Conservation (phyloP, 2,797 vertebrate species). For the Lutjanus campechanus region DNA sequence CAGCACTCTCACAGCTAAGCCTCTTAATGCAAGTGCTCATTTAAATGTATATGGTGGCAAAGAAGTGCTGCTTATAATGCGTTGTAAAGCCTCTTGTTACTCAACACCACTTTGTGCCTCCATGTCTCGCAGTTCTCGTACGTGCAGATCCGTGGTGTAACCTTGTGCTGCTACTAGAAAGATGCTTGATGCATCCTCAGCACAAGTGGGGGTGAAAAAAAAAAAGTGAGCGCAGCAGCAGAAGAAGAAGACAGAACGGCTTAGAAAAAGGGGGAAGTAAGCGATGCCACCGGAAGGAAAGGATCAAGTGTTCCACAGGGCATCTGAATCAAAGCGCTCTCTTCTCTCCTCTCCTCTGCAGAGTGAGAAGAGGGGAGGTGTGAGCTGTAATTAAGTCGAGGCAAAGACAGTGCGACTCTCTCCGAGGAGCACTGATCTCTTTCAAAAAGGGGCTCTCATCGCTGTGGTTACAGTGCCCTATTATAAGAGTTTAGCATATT, state of each 20-base stretch:
- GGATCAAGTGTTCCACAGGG: constrained; percentile 76
- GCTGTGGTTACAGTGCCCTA: constrained; percentile 31
- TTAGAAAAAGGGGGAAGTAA: constrained; percentile 53
- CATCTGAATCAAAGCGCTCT: constrained; percentile 74
- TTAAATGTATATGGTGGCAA: constrained; percentile 62
- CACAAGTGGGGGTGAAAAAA: background rate
- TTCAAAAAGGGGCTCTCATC: constrained; percentile 49
- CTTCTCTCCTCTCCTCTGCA: constrained; percentile 48
- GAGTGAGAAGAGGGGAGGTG: constrained; percentile 58
- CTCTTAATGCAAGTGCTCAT: constrained; percentile 68
- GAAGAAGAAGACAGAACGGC: constrained; percentile 45
- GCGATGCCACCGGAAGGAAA: constrained; percentile 68
- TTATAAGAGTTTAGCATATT: constrained; percentile 58
- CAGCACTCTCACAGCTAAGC: constrained; percentile 63
- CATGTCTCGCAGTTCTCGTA: constrained; percentile 1
- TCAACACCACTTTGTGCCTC: constrained; percentile 13
- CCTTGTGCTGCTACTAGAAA: constrained; percentile 35
- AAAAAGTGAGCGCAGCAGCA: constrained; percentile 11
- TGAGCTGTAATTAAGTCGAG: constrained; percentile 76
- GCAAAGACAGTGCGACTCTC: constrained; percentile 63
- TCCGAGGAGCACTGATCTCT: constrained; percentile 65
- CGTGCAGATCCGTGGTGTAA: constrained; percentile 24
- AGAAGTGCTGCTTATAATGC: constrained; percentile 52
- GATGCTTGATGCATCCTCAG: constrained; percentile 22
- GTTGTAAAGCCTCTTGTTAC: constrained; percentile 69